Base-by-base conservation (phyloP, 1,140 invertebrate genomes). In the Chlorops oryzae region DNA sequence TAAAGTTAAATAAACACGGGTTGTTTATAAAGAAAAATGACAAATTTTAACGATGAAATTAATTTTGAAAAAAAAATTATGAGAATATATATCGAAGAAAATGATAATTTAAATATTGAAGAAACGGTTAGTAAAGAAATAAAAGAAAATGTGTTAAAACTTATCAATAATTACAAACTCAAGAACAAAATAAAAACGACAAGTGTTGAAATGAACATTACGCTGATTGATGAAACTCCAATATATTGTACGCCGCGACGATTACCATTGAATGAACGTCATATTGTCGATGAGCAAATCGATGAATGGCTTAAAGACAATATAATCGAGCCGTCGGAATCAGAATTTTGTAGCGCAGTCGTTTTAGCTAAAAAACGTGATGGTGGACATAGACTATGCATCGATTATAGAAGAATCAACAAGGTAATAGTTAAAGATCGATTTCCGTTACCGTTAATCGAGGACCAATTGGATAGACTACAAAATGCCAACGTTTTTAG, bases 401-500 rank as follows among this genome's bases (percentile, higher is more conserved):
- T 58, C 24, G 56, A 58, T 50, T 61, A 54, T 24, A 39, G 59
- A 12, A 44, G 10, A 47, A 25, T 59, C 0, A 59, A 59, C 40
- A 41, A 47, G 15, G 49, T 49, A 5, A 46, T 52, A 12, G 15
- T 32, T n/a, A 27, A 25, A 18, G 50, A 51, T 35, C 42, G 20
- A 18, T 46, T 23, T 13, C 35, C 50, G 17, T 13, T 51, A 15
- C 32, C 35, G 21, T 15, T 51, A 17, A 51, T 46, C 18, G 41
- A 51, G 20, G 46, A 47, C 41, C 45, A 47, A 37, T n/a, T 52
- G 3, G 38, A 52, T 28, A 7, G 28, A 21, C 34, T 52, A 13
- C 45, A 47, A 40, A 17, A 25, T 13, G 51, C 50, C 2, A 43
- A 37, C 79, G 77, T 74, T 25, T 67, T 63, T 51, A 58, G 28